Evolutionary conservation across 2,113 vertebrate genomes (phyloP).

Genomic region (Colius striatus): DNA sequence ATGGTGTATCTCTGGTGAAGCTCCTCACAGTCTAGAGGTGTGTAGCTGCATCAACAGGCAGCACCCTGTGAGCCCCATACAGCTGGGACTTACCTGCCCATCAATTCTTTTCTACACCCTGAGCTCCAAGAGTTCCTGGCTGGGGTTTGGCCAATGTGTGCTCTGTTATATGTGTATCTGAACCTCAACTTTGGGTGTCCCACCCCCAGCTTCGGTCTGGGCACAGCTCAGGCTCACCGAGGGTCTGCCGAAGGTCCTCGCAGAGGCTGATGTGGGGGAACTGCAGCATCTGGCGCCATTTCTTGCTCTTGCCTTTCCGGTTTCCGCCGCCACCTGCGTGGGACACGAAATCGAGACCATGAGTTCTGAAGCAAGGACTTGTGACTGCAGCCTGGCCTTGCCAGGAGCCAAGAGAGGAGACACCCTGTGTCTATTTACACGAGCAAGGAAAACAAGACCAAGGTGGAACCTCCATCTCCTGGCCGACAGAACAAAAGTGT

Average conservation of each 20-base stretch:
- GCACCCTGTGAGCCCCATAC: accelerated
- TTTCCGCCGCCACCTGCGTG: slow-evolving; percentile 92
- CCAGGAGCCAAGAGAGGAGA: not conserved
- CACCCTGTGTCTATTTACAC: not conserved
- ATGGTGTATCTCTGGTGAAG: not conserved
- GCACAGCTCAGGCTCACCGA: slow-evolving; percentile 78
- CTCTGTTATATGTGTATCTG: accelerated
- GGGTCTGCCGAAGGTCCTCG: slow-evolving; percentile 89
- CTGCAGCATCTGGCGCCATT: slow-evolving; percentile 99
- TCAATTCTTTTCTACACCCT: not conserved
- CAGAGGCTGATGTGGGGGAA: slow-evolving; percentile 96
- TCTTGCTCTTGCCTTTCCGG: slow-evolving; percentile 98
- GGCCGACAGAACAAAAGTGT: not conserved
- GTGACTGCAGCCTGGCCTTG: not conserved
- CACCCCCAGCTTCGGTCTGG: too few species aligned
- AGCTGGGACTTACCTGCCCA: not conserved
- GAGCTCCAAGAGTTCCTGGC: not conserved
- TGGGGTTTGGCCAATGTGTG: accelerated
- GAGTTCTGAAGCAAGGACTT: not conserved
- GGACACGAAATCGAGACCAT: not conserved
- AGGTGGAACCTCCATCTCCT: not conserved
- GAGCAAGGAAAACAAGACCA: not conserved
- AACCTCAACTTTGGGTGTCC: too few species aligned
- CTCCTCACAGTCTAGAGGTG: not conserved
- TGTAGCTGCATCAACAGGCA: not conserved